Percentiles rank a stretch among this genome's conserved stretches.
These are phyloP conservation scores for Alouatta palliata DNA, from an alignment of 2,113 vertebrate genomes.

Conservation along the genomic window DNA sequence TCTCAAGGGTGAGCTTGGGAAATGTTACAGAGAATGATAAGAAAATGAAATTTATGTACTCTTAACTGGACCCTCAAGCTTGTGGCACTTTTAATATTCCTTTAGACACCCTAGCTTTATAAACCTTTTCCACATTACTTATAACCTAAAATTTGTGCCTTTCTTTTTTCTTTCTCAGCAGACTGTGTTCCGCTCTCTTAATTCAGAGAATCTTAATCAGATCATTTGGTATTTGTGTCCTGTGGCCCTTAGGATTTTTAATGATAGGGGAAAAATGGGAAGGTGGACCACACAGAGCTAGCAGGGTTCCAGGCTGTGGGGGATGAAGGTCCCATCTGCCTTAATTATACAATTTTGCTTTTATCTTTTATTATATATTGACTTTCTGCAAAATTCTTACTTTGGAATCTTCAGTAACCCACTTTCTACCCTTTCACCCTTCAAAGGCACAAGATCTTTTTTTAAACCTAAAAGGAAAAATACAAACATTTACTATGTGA, in stretches of 20 bases:
- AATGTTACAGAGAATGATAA: not conserved
- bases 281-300: not conserved
- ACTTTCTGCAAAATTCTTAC: not conserved
- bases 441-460: not conserved
- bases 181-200: not conserved
- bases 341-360: not conserved
- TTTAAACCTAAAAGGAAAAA: not conserved
- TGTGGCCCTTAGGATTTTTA: not conserved
- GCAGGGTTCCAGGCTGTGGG: not conserved
- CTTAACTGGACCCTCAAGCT: not conserved
- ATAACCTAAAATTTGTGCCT: not conserved
- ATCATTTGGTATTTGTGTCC: not conserved
- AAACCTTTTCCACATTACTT: not conserved
- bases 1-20: conserved; percentile 4
- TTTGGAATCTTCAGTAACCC: not conserved
- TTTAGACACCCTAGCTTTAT: not conserved
- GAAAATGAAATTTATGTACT: conserved; percentile 8
- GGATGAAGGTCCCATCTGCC: not conserved
- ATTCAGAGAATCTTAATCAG: conserved; percentile 1
- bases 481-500: not conserved
- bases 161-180: not conserved
- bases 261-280: not conserved
- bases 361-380: not conserved
- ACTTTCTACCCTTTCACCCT: not conserved
- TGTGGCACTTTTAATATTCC: not conserved